A percentile compares a stretch with the other conserved stretches of the same genome.
Evolutionary conservation across 2,888 invertebrate genomes (phyloP).

Genomic region (Andricus curvator): DNA sequence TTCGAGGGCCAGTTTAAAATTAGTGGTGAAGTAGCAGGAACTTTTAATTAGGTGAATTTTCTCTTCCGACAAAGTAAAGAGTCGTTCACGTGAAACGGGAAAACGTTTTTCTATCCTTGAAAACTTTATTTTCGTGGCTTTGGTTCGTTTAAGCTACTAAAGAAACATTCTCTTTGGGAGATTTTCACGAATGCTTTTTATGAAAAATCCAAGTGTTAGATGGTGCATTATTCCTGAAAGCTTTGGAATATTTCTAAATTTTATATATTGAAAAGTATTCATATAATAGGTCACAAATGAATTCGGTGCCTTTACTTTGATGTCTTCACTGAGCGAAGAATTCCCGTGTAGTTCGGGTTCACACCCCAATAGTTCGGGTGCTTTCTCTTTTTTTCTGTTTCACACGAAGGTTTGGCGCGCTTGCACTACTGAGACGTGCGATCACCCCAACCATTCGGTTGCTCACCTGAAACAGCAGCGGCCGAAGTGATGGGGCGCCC

Average conservation of each 20-base stretch:
- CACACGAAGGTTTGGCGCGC: too few relatives aligned
- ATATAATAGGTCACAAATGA: too few relatives aligned
- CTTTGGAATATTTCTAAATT: neutral
- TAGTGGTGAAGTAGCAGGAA: conserved; percentile 48
- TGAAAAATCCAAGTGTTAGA: neutral
- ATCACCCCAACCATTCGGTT: too few relatives aligned
- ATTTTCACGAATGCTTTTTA: neutral
- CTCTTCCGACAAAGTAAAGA: conserved; percentile 40
- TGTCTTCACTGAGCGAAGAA: too few relatives aligned
- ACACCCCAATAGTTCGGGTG: too few relatives aligned
- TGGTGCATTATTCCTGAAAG: neutral
- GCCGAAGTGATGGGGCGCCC: too few relatives aligned
- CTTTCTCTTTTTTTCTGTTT: too few relatives aligned
- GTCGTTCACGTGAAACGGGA: conserved; percentile 11
- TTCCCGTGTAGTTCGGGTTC: too few relatives aligned
- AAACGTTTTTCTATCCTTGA: conserved; percentile 42
- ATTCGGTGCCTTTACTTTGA: too few relatives aligned
- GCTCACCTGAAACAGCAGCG: too few relatives aligned
- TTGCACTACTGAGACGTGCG: too few relatives aligned
- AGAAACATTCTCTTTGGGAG: neutral
- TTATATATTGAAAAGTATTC: too few relatives aligned
- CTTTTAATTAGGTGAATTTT: conserved; percentile 55
- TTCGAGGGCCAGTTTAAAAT: conserved; percentile 46
- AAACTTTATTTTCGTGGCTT: neutral
- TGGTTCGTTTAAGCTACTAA: neutral